phyloP scores from a whole-genome alignment of 2,888 invertebrate species.

The Timandra comae region DNA sequence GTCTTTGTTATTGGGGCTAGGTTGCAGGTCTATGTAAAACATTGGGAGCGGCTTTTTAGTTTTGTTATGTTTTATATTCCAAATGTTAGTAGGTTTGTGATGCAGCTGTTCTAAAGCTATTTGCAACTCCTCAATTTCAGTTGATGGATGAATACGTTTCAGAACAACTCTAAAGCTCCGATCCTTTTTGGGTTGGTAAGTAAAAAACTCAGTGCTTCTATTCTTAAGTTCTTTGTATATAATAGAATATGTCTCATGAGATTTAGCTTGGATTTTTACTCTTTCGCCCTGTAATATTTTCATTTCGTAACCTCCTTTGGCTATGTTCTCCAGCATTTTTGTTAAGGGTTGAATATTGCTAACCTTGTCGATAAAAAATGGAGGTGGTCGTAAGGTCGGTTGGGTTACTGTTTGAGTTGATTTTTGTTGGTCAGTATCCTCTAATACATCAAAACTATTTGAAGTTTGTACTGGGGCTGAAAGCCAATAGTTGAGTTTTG shows the following conservation, averaged over 20 bases:
- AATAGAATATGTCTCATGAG: conserved; percentile 1
- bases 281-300: conserved; percentile 13
- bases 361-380: conserved; percentile 7
- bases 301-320: conserved; percentile 5
- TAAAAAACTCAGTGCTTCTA: no score
- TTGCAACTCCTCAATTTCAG: conserved; percentile 4
- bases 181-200: conserved; percentile 13
- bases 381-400: conserved; percentile 3
- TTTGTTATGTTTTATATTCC: conserved; percentile 5
- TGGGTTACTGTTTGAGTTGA: background rate
- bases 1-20: conserved; percentile 2
- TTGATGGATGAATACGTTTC: background rate
- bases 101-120: background rate
- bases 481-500: no score
- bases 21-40: conserved; percentile 4
- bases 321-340: conserved; percentile 4
- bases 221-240: conserved; percentile 10
- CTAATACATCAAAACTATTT: conserved; percentile 3
- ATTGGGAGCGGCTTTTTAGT: conserved; percentile 6
- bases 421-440: background rate
- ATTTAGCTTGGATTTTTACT: conserved; percentile 16
- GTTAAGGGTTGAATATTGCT: conserved; percentile 5
- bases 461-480: conserved; percentile 1
- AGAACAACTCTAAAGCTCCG: conserved; percentile 11
- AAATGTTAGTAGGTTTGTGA: conserved; percentile 5